Evolutionary conservation across 2,797 vertebrate species (phyloP).

Genomic region (Amniataba percoides): DNA sequence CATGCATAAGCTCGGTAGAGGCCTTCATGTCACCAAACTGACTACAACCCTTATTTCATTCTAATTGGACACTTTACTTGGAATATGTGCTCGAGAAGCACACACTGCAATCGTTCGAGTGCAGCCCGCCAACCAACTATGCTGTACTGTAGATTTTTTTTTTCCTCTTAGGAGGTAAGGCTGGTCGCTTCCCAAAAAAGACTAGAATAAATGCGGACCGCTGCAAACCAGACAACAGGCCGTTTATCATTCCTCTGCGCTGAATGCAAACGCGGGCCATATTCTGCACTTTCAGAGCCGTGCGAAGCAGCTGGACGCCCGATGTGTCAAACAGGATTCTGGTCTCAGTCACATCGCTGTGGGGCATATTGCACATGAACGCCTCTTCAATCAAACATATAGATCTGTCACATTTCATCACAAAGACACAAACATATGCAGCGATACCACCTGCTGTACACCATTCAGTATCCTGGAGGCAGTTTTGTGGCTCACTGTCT

Average conservation of each 20-base stretch:
- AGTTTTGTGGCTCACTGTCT: conserved; percentile 11
- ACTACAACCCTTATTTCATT: conserved; percentile 65
- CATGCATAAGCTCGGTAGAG: conserved; percentile 42
- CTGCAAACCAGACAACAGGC: conserved; percentile 53
- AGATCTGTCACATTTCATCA: conserved; percentile 37
- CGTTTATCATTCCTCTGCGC: conserved; percentile 59
- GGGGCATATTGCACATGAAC: conserved; percentile 38
- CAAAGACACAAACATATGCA: conserved; percentile 43
- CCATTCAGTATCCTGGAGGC: conserved; percentile 20
- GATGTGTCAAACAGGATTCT: conserved; percentile 23
- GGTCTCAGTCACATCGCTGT: conserved; percentile 38
- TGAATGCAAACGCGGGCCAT: conserved; percentile 19
- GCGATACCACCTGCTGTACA: conserved; percentile 5
- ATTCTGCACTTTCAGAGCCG: conserved; percentile 33
- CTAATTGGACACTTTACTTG: conserved; percentile 67
- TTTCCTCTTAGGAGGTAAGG: conserved; percentile 22
- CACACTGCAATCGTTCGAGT: conserved; percentile 31
- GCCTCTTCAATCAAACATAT: conserved; percentile 49
- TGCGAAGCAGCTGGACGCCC: conserved; percentile 34
- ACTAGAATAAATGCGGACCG: conserved; percentile 60
- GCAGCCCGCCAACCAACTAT: conserved; percentile 13
- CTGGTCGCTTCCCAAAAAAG: conserved; percentile 54
- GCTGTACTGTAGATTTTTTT: conserved; percentile 26
- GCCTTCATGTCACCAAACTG: conserved; percentile 47
- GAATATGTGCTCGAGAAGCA: conserved; percentile 44